Percentiles rank a stretch among this genome's conserved stretches.
phyloP scores from a whole-genome alignment of 2,888 invertebrate species.

The Lomographa bimaculata region DNA sequence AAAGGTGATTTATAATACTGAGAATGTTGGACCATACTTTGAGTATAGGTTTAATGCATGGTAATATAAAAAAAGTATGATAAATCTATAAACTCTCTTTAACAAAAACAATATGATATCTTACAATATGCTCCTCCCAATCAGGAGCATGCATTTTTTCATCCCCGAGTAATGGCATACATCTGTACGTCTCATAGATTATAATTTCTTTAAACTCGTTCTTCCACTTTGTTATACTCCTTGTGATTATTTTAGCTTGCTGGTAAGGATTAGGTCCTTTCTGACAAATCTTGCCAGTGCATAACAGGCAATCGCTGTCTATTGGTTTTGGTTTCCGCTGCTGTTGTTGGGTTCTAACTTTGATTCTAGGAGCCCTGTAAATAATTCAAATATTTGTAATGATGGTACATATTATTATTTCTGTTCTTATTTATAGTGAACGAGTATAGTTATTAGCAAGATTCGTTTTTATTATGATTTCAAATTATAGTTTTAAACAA shows the following conservation, averaged over 20 bases:
- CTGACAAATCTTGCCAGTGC: constrained; percentile 36
- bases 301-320: constrained; percentile 37
- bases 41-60: too few relatives aligned
- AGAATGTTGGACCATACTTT: too few relatives aligned
- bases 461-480: too few relatives aligned
- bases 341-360: not conserved
- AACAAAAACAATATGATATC: constrained; percentile 55
- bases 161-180: constrained; percentile 70
- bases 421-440: too few relatives aligned
- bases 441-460: too few relatives aligned
- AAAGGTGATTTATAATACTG: too few relatives aligned
- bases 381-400: constrained; percentile 40
- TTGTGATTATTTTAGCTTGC: constrained; percentile 40
- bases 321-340: constrained; percentile 25
- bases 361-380: constrained; percentile 47
- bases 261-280: constrained; percentile 27
- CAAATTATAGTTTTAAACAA: too few relatives aligned
- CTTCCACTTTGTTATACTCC: constrained; percentile 47
- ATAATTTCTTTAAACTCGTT: constrained; percentile 45
- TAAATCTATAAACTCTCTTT: too few relatives aligned
- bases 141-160: constrained; percentile 56
- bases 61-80: too few relatives aligned
- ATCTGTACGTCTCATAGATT: constrained; percentile 62
- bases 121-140: constrained; percentile 67
- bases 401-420: constrained; percentile 70